phyloP scores from a whole-genome alignment of 2,113 vertebrate species.

The Mustelus asterias region DNA sequence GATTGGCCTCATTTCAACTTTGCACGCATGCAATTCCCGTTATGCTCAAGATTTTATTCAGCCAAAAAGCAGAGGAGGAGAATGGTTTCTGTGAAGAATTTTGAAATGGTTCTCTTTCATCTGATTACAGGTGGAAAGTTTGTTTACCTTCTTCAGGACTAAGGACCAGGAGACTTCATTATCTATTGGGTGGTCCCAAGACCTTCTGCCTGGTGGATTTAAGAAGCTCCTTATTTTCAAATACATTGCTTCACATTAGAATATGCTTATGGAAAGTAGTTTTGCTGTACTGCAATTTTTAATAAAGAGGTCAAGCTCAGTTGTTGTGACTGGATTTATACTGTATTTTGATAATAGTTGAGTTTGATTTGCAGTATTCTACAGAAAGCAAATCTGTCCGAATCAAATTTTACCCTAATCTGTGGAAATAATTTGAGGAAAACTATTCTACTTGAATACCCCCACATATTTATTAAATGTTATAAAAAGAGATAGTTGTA shows the following conservation, averaged over 20 bases:
- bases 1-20: background rate
- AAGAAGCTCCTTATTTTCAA: slow-evolving; percentile 33
- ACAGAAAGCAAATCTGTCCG: background rate
- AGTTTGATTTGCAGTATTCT: slow-evolving; percentile 5
- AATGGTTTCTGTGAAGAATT: slow-evolving; percentile 22
- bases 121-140: slow-evolving; percentile 37
- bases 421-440: background rate
- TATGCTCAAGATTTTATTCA: slow-evolving; percentile 12
- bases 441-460: background rate
- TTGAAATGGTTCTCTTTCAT: slow-evolving; percentile 37
- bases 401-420: background rate
- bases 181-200: slow-evolving; percentile 21
- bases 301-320: slow-evolving; percentile 31
- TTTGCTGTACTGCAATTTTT: slow-evolving; percentile 34
- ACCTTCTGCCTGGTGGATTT: slow-evolving; percentile 33
- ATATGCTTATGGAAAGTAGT: background rate
- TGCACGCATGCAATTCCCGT: background rate
- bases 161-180: slow-evolving; percentile 35
- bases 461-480: background rate
- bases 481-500: background rate
- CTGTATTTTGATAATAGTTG: slow-evolving; percentile 4
- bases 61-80: background rate
- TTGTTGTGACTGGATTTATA: slow-evolving; percentile 23
- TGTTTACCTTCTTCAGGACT: slow-evolving; percentile 36
- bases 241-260: background rate